These are phyloP conservation scores for Tetranychus cinnabarinus DNA, from an alignment of 1,140 invertebrate genomes.

Conservation along the genomic window DNA sequence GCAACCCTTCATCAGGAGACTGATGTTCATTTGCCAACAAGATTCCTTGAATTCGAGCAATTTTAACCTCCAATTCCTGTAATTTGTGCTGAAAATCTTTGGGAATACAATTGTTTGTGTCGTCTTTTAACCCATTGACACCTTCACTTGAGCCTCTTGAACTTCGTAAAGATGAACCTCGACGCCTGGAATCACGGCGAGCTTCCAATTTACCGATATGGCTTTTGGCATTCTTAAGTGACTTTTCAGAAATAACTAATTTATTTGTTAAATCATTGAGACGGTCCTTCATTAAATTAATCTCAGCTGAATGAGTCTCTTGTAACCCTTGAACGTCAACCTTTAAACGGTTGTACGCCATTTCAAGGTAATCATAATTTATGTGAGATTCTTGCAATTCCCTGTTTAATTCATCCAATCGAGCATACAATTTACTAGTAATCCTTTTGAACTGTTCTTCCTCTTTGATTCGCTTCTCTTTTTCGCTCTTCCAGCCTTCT, in stretches of 20 bases:
- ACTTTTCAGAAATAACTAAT: constrained; percentile 51
- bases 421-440: constrained; percentile 26
- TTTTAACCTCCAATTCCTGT: constrained; percentile 47
- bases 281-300: constrained; percentile 50
- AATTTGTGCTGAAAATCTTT: constrained; percentile 61
- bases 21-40: neutral
- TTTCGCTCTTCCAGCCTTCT: neutral
- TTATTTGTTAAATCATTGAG: constrained; percentile 61
- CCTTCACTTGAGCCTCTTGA: constrained; percentile 9
- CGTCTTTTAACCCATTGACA: constrained; percentile 24
- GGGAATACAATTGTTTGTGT: constrained; percentile 46
- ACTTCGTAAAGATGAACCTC: constrained; percentile 48
- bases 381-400: constrained; percentile 53
- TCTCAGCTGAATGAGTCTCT: constrained; percentile 42
- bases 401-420: constrained; percentile 37
- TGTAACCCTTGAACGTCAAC: constrained; percentile 41
- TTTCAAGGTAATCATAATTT: constrained; percentile 48
- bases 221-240: constrained; percentile 46
- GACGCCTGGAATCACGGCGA: constrained; percentile 35
- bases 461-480: neutral
- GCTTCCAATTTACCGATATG: constrained; percentile 50
- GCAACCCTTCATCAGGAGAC: neutral
- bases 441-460: neutral
- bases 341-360: constrained; percentile 41
- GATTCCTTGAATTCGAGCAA: constrained; percentile 33